These are phyloP conservation scores for Platyscapa corneri DNA, from an alignment of 1,140 invertebrate genomes.

Conservation along the genomic window DNA sequence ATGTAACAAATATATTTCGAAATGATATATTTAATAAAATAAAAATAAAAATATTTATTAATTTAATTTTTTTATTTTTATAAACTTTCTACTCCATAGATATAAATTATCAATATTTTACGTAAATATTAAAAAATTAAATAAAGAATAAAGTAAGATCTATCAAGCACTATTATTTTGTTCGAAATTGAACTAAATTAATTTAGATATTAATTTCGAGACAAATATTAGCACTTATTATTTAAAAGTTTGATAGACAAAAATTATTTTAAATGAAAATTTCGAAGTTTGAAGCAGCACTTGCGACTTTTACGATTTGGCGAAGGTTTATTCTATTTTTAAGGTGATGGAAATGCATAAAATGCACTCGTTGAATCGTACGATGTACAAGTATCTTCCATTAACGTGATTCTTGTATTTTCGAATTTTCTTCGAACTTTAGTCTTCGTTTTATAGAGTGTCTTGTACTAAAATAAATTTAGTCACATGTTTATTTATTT, in stretches of 20 bases:
- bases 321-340: slow-evolving; percentile 33
- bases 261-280: neutral
- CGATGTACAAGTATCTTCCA: slow-evolving; percentile 38
- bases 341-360: slow-evolving; percentile 7
- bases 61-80: too few species aligned
- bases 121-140: too few species aligned
- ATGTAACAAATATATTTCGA: too few species aligned
- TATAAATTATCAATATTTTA: too few species aligned
- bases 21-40: too few species aligned
- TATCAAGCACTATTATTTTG: too few species aligned
- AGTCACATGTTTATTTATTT: neutral
- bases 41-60: too few species aligned
- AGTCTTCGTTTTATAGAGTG: neutral
- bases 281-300: neutral
- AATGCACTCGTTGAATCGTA: slow-evolving; percentile 16
- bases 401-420: slow-evolving; percentile 37
- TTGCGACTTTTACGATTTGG: slow-evolving; percentile 27
- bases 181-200: neutral
- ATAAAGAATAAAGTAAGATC: too few species aligned
- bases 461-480: neutral
- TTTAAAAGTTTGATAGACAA: neutral
- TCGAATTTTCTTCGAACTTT: neutral
- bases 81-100: too few species aligned
- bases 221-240: slow-evolving; percentile 12
- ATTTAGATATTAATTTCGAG: neutral